A percentile compares a stretch with the other conserved stretches of the same genome.
Evolutionary conservation across 2,888 invertebrate species (phyloP).

Genomic region (Gnatocerus cornutus): DNA sequence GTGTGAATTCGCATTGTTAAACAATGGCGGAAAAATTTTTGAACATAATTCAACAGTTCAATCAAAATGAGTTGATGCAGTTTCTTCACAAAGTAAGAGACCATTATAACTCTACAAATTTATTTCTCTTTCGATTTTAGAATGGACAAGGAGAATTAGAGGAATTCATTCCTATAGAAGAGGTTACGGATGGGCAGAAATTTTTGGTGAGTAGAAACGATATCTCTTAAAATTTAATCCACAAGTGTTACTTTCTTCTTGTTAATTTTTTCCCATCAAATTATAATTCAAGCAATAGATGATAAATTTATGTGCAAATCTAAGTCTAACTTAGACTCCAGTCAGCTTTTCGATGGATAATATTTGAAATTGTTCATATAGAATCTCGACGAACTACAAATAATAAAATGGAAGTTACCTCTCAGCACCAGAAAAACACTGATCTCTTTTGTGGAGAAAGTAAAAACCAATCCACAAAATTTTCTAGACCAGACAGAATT

Average conservation of each 20-base stretch:
- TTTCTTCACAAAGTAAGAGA: slow-evolving; percentile 45
- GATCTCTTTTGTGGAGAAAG: slow-evolving; percentile 40
- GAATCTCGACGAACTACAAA: slow-evolving; percentile 50
- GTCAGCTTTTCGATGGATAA: too few species aligned
- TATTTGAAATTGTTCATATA: slow-evolving; percentile 30
- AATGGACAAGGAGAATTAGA: slow-evolving; percentile 51
- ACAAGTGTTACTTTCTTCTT: too few species aligned
- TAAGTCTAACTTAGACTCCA: too few species aligned
- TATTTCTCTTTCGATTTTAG: slow-evolving; percentile 46
- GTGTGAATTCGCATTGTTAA: neutral
- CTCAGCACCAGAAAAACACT: slow-evolving; percentile 33
- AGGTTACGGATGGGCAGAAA: slow-evolving; percentile 51
- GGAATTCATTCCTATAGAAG: slow-evolving; percentile 45
- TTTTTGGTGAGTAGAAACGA: slow-evolving; percentile 53
- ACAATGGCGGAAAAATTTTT: slow-evolving; percentile 29
- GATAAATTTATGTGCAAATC: too few species aligned
- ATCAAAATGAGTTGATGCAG: slow-evolving; percentile 29
- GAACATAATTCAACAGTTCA: slow-evolving; percentile 36
- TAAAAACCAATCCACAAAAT: slow-evolving; percentile 48
- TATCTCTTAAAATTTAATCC: too few species aligned
- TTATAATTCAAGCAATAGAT: too few species aligned
- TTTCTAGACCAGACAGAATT: slow-evolving; percentile 1
- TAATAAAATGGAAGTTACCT: slow-evolving; percentile 48
- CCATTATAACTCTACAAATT: neutral
- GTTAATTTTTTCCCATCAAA: too few species aligned